Evolutionary conservation across 2,797 vertebrate genomes (phyloP).

Genomic region (Propithecus perrieri): DNA sequence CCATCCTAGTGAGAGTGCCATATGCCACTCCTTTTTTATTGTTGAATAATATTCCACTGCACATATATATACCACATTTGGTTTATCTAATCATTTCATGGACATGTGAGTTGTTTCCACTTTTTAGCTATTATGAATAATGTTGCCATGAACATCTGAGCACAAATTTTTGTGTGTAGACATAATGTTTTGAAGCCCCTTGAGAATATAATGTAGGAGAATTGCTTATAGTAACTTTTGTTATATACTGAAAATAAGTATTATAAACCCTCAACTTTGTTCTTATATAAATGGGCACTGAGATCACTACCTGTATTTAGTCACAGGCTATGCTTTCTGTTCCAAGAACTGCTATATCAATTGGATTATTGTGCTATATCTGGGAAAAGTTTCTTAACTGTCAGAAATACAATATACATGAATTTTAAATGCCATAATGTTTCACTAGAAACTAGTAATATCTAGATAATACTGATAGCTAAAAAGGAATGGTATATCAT

Average conservation of each 20-base stretch:
- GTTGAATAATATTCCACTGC: background rate
- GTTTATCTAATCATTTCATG: background rate
- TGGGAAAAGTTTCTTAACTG: background rate
- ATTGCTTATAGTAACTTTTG: background rate
- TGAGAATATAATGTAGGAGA: background rate
- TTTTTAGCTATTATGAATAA: background rate
- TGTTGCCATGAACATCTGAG: background rate
- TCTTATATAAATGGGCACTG: background rate
- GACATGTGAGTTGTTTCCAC: background rate
- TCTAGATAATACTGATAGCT: background rate
- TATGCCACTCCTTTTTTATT: background rate
- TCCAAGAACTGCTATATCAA: background rate
- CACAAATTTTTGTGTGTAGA: background rate
- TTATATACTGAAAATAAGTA: background rate
- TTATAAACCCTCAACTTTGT: background rate
- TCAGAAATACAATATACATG: background rate
- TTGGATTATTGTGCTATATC: background rate
- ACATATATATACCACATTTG: background rate
- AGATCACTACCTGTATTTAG: background rate
- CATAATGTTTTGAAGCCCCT: background rate
- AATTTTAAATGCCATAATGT: background rate
- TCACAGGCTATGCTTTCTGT: background rate
- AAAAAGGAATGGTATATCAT: background rate
- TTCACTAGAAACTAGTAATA: background rate
- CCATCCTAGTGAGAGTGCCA: background rate